Percentiles rank a stretch among this genome's conserved stretches.
Evolutionary conservation across 2,888 invertebrate genomes (phyloP).

Genomic region (Apamea epomidion): DNA sequence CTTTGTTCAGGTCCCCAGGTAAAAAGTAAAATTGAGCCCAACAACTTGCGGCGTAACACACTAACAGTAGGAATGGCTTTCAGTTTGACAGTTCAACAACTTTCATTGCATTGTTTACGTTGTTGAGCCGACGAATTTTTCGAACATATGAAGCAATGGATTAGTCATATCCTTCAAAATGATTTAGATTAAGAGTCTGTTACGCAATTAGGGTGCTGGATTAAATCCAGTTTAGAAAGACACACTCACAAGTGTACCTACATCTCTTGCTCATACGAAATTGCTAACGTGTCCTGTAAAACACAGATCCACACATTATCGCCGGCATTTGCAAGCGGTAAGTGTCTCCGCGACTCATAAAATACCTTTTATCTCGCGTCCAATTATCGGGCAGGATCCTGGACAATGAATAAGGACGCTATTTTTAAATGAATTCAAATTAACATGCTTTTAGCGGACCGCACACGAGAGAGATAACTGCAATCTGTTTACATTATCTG

Average conservation of each 20-base stretch:
- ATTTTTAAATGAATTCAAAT: conserved; percentile 62
- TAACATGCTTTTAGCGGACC: conserved; percentile 71
- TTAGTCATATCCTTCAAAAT: no score
- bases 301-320: conserved; percentile 9
- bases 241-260: background rate
- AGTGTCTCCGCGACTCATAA: conserved; percentile 48
- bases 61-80: no score
- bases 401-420: conserved; percentile 59
- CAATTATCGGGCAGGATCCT: conserved; percentile 58
- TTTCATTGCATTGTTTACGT: no score
- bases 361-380: conserved; percentile 62
- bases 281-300: background rate
- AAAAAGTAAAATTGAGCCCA: background rate
- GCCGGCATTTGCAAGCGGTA: conserved; percentile 23
- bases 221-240: background rate
- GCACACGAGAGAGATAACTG: conserved; percentile 67
- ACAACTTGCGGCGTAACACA: background rate
- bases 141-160: no score
- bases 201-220: no score
- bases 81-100: no score
- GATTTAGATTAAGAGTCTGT: no score
- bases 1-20: background rate
- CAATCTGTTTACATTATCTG: conserved; percentile 67
- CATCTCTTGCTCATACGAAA: background rate
- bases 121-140: no score